These are phyloP conservation scores for Rousettus madagascariensis DNA, from an alignment of 2,797 vertebrate genomes.

Conservation along the genomic window DNA sequence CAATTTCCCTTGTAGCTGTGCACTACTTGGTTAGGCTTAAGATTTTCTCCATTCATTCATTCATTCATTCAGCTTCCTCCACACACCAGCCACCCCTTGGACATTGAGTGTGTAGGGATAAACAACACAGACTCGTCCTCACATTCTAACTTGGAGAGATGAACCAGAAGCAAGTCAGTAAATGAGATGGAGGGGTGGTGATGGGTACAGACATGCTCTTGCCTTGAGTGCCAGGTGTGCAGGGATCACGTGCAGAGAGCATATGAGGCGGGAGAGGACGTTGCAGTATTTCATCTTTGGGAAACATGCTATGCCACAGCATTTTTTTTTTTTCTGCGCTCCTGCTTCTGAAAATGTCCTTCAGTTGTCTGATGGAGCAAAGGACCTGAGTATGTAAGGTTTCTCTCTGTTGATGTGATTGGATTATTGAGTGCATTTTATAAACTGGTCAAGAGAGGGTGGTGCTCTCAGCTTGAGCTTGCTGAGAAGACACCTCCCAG, in stretches of 20 bases:
- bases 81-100: background rate
- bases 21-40: background rate
- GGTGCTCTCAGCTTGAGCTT: background rate
- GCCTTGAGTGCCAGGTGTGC: no score
- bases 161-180: background rate
- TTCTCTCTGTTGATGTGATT: background rate
- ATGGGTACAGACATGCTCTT: background rate
- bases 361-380: background rate
- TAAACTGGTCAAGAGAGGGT: background rate
- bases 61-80: background rate
- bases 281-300: background rate
- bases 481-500: background rate
- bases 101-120: background rate
- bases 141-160: background rate
- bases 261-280: rapidly evolving
- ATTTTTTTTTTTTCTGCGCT: background rate
- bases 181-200: background rate
- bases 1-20: background rate
- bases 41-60: background rate
- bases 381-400: background rate
- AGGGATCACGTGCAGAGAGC: background rate
- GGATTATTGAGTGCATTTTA: background rate
- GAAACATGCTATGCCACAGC: background rate
- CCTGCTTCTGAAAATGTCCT: background rate
- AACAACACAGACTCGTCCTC: background rate